Evolutionary conservation across 2,888 invertebrate species (phyloP), one percentile per base, ranked within the genome.

Genomic region (Cyrtodaria siliqua): DNA sequence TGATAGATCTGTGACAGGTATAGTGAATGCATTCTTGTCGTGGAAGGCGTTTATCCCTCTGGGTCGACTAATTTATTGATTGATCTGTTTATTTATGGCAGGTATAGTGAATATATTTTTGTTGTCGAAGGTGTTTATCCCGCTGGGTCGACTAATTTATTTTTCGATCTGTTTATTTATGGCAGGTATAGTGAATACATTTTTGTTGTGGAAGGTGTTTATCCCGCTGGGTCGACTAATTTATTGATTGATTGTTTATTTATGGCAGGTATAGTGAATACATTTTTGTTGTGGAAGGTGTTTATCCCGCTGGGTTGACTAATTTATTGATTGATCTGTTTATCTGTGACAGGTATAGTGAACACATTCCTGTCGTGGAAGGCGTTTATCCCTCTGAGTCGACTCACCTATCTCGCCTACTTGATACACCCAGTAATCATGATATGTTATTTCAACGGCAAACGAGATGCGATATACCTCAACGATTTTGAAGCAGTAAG

Each of bases 331-430:
- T 40, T 40, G 4, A 55, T 14, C n/a, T 62, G 1, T 60, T 18
- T 18, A 49, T 59, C n/a, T 38, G 74, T 73, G 33, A 20, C 72
- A 86, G 86, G 87, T 3, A 64, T 76, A 42, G 74, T 87, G n/a
- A 84, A 85, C 63, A 73, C 63, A 3, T 26, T 87, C 4, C 68
- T 87, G 60, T 87, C 87, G 4, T 86, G 87, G 86, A 76, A 73
- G 38, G 75, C 69, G 9, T 83, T 86, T 59, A 63, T 85, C 3
- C 84, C 87, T 4, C 68, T 87, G 23, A 86, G 86, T 50, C 72
- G 87, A 40, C 77, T 87, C 70, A 85, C 87, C 1, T 86, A 86
- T 74, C 67, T 82, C 57, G 86, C 83, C 18, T 87, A 85, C 53
- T 76, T 87, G 55, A 67, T 84, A 16, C 87, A 87, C 38, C 87